Evolutionary conservation across 2,113 vertebrate species (phyloP), one percentile per base, ranked within the genome.

Genomic region (Notarius quadriscutis): DNA sequence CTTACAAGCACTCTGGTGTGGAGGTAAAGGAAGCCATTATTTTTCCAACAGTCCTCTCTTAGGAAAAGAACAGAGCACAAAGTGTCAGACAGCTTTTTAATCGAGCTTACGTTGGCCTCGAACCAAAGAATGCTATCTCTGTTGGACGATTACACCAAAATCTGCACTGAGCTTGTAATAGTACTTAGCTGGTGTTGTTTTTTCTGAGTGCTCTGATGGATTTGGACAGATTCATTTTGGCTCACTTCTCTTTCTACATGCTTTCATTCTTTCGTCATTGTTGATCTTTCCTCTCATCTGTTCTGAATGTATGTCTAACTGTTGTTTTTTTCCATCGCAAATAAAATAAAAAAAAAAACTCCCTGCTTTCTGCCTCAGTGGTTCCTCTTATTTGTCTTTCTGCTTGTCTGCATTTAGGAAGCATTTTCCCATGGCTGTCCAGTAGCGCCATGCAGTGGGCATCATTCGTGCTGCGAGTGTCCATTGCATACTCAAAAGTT

Each of bases 381-480:
- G 87, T 87, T 90, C 77, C 79, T 90, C 89, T 88, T 90, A 83
- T 75, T 89, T 87, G 22, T 81, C 63, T 60, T 58, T 88, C 57
- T 81, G 53, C 30, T 62, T 74, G 63, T 67, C 14, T n/a, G 77
- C 41, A 22, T 60, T 81, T 81, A 25, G 79, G 55, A 81, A 81
- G 20, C 79, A 41, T 30, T 62, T 41, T 34, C 10, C 27, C 72
- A 60, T n/a, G 22, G 50, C 53, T 30, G 85, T 88, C 87, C 30
- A 91, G 25, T 90, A 93, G 57, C 88, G 92, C 91, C 95, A 91
- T 90, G 93, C 91, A 41, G 81, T 95, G 94, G 92, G 50, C 74
- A 62, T 0, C 2, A 1, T 22, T 48, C 17, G 15, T 60, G 90
- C 5, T 91, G 88, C 91, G 87, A 27, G 72, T 27, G 12, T 30